A percentile compares a stretch with the other conserved stretches of the same genome.
Conservation (phyloP, 2,888 invertebrate genomes). For the Ichneumon xanthorius region DNA sequence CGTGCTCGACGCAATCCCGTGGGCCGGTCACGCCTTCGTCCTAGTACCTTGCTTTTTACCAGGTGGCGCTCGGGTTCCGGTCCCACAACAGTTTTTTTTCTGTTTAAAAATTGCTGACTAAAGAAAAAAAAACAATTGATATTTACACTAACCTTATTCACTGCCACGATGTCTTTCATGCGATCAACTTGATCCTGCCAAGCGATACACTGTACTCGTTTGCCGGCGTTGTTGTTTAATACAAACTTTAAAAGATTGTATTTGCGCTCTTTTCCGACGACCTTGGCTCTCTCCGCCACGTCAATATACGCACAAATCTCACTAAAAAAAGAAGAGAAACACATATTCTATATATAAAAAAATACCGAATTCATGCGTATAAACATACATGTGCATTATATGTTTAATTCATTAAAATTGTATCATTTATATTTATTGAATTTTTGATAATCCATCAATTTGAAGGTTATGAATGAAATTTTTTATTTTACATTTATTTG, state of each 20-base stretch:
- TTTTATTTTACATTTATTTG: neutral
- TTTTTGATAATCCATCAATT: neutral
- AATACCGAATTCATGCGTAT: too few species aligned
- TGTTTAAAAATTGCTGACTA: too few species aligned
- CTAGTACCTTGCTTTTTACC: neutral
- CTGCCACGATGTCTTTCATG: constrained; percentile 1
- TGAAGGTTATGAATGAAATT: neutral
- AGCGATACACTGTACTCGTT: constrained; percentile 21
- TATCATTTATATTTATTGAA: neutral
- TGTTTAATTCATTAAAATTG: too few species aligned
- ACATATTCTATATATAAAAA: neutral
- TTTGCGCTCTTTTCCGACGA: constrained; percentile 20
- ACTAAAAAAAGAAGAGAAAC: constrained; percentile 26
- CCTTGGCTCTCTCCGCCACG: constrained; percentile 5
- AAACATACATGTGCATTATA: too few species aligned
- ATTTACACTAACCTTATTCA: constrained; percentile 10
- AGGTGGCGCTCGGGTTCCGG: neutral
- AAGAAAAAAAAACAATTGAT: too few species aligned
- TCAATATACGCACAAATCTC: constrained; percentile 16
- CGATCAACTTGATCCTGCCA: constrained; percentile 43
- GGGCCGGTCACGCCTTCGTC: neutral
- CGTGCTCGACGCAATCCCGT: neutral
- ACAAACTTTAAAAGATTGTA: constrained; percentile 27
- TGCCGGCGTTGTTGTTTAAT: constrained; percentile 24
- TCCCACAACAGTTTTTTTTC: too few species aligned